Evolutionary conservation across 1,140 invertebrate genomes (phyloP), one percentile per base, ranked within the genome.

Genomic region (Drosophila ohnishii): DNA sequence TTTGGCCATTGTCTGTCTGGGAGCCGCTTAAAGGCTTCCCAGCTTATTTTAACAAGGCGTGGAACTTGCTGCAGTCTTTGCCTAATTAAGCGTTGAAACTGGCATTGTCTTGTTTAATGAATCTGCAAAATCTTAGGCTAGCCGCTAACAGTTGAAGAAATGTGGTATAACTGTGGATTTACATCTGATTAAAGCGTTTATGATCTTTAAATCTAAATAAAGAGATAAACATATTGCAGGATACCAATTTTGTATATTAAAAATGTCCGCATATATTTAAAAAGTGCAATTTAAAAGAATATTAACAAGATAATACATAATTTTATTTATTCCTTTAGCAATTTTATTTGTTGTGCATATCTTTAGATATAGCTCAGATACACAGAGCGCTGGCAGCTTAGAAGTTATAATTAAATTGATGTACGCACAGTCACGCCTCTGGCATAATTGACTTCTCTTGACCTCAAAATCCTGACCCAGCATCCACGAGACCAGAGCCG

Each of bases 11-110:
- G 48, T 61, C 37, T 65, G 60, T 50, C 64, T 69, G 77, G 70
- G 71, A 76, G 73, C 60, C 60, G 83, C 83, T 83, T 86, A 83
- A 87, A 88, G 84, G 79, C 71, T 87, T 88, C 79, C 61, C 78
- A 72, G 66, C 74, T 74, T 77, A 67, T 61, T 85, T 80, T 58
- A 63, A 56, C 48, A 63, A 42, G 57, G 57, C 71, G 63, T 51
- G 9, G 22, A 59, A 66, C 80, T 60, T 48, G 16, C 47, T 62
- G 16, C 40, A 73, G 67, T 51, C 39, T 37, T 53, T 45, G 39
- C n/a, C 48, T 73, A 73, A 73, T 73, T 73, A 73, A 13, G 39
- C 69, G 28, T 51, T 44, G 37, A 30, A 60, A 60, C 53, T 61
- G 69, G 35, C 66, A 50, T 55, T 61, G 39, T 53, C 67, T 53